A percentile compares a stretch with the other conserved stretches of the same genome.
Evolutionary conservation across 2,113 vertebrate genomes (phyloP).

Genomic region (Apodemus speciosus): DNA sequence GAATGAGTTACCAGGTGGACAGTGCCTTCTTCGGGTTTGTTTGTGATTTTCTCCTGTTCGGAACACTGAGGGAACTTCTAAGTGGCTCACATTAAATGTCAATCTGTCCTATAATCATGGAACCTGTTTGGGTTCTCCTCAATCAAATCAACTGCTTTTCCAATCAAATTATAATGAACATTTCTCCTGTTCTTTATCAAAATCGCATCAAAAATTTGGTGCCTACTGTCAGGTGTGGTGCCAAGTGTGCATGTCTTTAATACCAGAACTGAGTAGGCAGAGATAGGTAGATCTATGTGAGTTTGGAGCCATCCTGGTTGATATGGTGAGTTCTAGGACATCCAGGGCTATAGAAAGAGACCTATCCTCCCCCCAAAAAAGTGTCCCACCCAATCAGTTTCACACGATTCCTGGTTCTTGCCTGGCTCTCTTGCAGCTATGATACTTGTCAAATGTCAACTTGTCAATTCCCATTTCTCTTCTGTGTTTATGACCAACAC

Average conservation of each 20-base stretch:
- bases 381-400: neutral
- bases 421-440: neutral
- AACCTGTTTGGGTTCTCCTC: neutral
- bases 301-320: neutral
- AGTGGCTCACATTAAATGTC: neutral
- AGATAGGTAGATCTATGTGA: neutral
- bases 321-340: neutral
- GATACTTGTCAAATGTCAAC: neutral
- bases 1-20: neutral
- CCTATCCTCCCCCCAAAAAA: neutral
- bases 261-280: neutral
- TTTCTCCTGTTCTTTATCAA: neutral
- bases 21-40: neutral
- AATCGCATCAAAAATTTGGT: neutral
- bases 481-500: neutral
- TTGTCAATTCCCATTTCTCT: neutral
- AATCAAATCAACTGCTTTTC: slow-evolving; percentile 1
- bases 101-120: neutral
- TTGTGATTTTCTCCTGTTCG: neutral
- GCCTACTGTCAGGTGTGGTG: neutral
- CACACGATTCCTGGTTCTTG: neutral
- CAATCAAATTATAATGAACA: neutral
- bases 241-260: neutral
- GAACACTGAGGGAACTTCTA: neutral
- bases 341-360: neutral